Evolutionary conservation across 1,140 invertebrate genomes (phyloP).

Genomic region (Nasonia longicornis): DNA sequence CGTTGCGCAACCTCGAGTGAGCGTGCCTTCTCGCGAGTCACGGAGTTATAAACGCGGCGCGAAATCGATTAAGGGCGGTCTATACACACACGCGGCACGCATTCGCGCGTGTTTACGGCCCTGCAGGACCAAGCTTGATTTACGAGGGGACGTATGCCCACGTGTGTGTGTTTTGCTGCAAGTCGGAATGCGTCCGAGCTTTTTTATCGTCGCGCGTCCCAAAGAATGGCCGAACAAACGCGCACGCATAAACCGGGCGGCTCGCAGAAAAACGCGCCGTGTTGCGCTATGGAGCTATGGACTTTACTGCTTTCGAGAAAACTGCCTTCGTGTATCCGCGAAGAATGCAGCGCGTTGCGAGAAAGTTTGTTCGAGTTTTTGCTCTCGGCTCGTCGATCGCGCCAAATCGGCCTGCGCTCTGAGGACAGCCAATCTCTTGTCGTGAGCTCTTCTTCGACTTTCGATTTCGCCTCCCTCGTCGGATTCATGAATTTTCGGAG

Average conservation of each 20-base stretch:
- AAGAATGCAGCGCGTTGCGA: background rate
- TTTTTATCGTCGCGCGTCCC: conserved; percentile 4
- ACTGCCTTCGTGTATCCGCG: background rate
- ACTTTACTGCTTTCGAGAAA: conserved; percentile 16
- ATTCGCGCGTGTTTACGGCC: background rate
- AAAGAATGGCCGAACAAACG: conserved; percentile 16
- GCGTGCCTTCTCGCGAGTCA: background rate
- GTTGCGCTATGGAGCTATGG: background rate
- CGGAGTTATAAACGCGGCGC: background rate
- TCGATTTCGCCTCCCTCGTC: too few species aligned
- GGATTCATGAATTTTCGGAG: background rate
- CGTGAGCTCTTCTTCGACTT: too few species aligned
- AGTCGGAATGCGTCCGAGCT: background rate
- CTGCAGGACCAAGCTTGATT: background rate
- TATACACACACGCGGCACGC: background rate
- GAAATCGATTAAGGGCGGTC: conserved; percentile 15
- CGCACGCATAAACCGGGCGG: conserved; percentile 7
- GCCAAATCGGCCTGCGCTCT: background rate
- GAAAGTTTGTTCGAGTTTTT: background rate
- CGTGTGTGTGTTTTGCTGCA: background rate
- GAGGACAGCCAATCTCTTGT: background rate
- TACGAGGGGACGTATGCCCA: background rate
- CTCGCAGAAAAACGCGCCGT: conserved; percentile 15
- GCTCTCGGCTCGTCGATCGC: background rate
- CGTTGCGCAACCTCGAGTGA: background rate